Evolutionary conservation across 2,113 vertebrate genomes (phyloP).

Genomic region (Onychostoma macrolepis): DNA sequence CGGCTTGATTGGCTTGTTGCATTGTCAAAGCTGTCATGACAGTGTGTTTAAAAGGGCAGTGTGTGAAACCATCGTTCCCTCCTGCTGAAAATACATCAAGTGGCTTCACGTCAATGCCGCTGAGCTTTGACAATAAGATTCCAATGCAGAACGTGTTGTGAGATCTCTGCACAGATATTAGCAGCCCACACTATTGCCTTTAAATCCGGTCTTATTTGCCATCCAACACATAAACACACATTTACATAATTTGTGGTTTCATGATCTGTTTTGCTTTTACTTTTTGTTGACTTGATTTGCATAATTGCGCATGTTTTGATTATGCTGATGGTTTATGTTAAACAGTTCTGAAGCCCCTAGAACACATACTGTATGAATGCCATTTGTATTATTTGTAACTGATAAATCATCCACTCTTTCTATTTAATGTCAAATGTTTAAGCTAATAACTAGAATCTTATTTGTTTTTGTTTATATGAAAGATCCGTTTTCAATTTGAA

Average conservation of each 20-base stretch:
- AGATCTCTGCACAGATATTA: constrained; percentile 12
- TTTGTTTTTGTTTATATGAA: background rate
- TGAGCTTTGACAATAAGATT: constrained; percentile 28
- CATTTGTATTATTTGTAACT: constrained; percentile 48
- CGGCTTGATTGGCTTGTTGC: constrained; percentile 59
- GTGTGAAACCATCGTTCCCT: constrained; percentile 55
- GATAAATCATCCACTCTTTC: background rate
- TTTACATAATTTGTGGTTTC: constrained; percentile 24
- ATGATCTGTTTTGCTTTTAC: constrained; percentile 35
- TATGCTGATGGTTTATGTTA: constrained; percentile 24
- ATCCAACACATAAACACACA: background rate
- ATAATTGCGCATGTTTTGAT: constrained; percentile 39
- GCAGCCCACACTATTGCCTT: background rate
- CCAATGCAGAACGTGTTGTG: background rate
- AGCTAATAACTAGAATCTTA: background rate
- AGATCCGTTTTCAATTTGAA: background rate
- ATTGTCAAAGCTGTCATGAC: constrained; percentile 62
- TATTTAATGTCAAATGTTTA: background rate
- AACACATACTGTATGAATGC: constrained; percentile 7
- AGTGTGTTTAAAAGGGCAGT: constrained; percentile 58
- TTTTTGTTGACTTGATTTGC: constrained; percentile 39
- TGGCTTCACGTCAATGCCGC: constrained; percentile 16
- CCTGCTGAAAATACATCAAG: constrained; percentile 58
- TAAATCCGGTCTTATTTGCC: constrained; percentile 10
- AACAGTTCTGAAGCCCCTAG: background rate